Evolutionary conservation across 2,888 invertebrate genomes (phyloP), one percentile per base, ranked within the genome.

Genomic region (Volucella inflata): DNA sequence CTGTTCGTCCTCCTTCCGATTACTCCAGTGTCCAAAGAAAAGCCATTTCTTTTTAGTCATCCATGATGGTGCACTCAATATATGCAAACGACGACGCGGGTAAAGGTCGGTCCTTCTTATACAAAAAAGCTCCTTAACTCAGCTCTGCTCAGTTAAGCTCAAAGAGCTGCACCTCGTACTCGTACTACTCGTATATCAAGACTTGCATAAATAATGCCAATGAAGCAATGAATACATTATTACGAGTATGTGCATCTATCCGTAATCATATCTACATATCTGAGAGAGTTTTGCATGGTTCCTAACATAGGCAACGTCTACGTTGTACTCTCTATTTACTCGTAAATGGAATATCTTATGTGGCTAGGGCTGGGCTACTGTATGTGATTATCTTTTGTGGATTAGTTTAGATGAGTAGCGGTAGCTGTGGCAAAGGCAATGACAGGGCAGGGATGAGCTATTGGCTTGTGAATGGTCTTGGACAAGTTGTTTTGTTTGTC

Each of bases 221-320:
- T 75, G 70, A 76, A 67, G 84, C 70, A 84, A 84, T 84, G 84
- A 84, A 84, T 84, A 80, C 60, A 80, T 84, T 84, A 84, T 65
- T 46, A 65, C 21, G 40, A 65, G 65, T 42, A 79, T 82, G 40
- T 71, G 65, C 48, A 79, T 82, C 71, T 80, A 84, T 75, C 50
- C 50, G 9, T 53, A 50, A 57, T 55, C 62, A 30, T 74, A 42
- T 60, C 51, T 30, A n/a, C n/a, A n/a, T n/a, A 30, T 30, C 30
- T 3, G 30, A 30, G 30, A 30, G 0, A 6, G 6, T 30, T 30
- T 30, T 30, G 30, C 6, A 30, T 6, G 4, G 6, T 30, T 30
- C 30, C 6, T 30, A 30, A 0, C 6, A 30, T 30, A 30, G 6
- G 30, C 30, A 30, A 30, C 30, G 6, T 6, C 30, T 21, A 21